These are phyloP conservation scores for Buphagus erythrorhynchus DNA, from an alignment of 2,797 vertebrate species.

Conservation along the genomic window DNA sequence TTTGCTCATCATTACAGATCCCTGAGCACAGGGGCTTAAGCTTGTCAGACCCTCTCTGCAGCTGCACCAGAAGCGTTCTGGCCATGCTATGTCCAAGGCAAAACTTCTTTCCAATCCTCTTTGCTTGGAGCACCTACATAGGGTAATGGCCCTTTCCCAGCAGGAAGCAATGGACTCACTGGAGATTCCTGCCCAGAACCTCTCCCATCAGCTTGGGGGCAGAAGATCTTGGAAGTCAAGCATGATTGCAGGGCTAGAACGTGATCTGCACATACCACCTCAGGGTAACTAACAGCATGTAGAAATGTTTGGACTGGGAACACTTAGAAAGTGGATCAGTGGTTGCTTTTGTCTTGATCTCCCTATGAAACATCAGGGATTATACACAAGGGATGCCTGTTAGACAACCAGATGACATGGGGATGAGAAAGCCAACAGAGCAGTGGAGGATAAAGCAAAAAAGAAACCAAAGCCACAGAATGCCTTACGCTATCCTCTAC, in stretches of 20 bases:
- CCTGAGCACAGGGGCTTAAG: rapidly evolving
- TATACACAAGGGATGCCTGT: neutral
- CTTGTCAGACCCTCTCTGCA: neutral
- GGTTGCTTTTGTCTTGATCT: neutral
- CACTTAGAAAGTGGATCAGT: neutral
- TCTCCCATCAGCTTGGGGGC: neutral
- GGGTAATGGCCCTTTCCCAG: neutral
- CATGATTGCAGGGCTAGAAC: neutral
- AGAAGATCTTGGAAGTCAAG: neutral
- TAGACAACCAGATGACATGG: neutral
- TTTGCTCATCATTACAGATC: neutral
- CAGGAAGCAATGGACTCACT: neutral
- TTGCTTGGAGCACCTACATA: neutral
- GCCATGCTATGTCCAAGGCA: neutral
- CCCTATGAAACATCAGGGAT: neutral
- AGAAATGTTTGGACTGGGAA: neutral
- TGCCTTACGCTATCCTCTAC: neutral
- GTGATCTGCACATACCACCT: neutral
- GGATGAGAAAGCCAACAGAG: neutral
- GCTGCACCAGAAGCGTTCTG: neutral
- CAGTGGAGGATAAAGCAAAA: neutral
- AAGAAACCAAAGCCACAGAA: neutral
- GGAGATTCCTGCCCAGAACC: neutral
- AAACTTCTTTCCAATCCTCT: neutral
- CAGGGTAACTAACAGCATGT: neutral